Percentiles rank a stretch among this genome's conserved stretches.
These are phyloP conservation scores for Meliscaeva auricollis DNA, from an alignment of 2,888 invertebrate species.

Conservation along the genomic window DNA sequence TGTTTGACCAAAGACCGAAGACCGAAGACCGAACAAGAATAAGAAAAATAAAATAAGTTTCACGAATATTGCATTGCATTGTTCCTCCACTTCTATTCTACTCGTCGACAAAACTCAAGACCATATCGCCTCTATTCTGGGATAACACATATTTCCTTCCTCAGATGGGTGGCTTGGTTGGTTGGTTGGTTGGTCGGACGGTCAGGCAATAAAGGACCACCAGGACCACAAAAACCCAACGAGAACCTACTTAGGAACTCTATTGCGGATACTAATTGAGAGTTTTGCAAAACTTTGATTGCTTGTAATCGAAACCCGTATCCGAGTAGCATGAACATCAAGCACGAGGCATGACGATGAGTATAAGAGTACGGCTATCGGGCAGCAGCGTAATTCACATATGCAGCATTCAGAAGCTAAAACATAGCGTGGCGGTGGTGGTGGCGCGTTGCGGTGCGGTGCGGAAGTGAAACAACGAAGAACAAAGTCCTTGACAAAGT, in stretches of 20 bases:
- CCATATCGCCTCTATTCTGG: slow-evolving; percentile 21
- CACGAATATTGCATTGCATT: slow-evolving; percentile 53
- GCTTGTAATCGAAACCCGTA: slow-evolving; percentile 65
- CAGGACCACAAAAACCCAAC: slow-evolving; percentile 40
- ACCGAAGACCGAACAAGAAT: slow-evolving; percentile 24
- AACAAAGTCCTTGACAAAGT: slow-evolving; percentile 51
- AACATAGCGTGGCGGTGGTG: too few species aligned
- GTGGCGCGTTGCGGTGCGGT: neutral
- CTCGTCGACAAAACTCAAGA: neutral
- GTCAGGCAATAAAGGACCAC: slow-evolving; percentile 50
- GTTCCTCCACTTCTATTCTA: neutral
- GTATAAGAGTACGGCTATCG: too few species aligned
- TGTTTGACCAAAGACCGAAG: too few species aligned
- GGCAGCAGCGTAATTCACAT: neutral
- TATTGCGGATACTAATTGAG: slow-evolving; percentile 73
- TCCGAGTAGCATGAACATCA: slow-evolving; percentile 39
- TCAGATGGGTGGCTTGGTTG: neutral
- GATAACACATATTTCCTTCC: slow-evolving; percentile 54
- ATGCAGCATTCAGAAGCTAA: slow-evolving; percentile 17
- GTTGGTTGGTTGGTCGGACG: neutral
- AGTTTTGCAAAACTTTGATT: slow-evolving; percentile 72
- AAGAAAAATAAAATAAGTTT: slow-evolving; percentile 40
- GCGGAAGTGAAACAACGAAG: neutral
- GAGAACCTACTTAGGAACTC: slow-evolving; percentile 64
- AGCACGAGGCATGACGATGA: neutral